Evolutionary conservation across 2,113 vertebrate species (phyloP).

Genomic region (Saccopteryx leptura): DNA sequence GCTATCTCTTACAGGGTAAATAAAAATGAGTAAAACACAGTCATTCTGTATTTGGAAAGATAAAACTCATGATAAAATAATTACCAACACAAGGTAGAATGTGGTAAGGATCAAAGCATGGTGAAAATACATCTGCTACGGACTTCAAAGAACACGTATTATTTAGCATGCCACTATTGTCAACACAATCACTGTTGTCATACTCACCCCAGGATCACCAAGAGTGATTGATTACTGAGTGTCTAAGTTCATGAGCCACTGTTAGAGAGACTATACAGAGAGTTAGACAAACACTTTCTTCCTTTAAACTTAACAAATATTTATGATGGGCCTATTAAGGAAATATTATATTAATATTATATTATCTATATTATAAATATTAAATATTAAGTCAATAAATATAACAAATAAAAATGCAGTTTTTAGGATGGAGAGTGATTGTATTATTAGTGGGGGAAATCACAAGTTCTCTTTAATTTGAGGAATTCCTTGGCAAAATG

Average conservation of each 20-base stretch:
- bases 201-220: not conserved
- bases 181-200: not conserved
- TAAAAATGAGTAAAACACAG: slow-evolving; percentile 16
- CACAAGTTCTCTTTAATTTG: not conserved
- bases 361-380: not conserved
- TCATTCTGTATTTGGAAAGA: slow-evolving; percentile 28
- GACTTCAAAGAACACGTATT: slow-evolving; percentile 15
- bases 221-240: not conserved
- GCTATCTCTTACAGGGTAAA: slow-evolving; percentile 19
- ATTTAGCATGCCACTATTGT: not conserved
- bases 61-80: slow-evolving; percentile 33
- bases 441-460: not conserved
- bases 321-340: not conserved
- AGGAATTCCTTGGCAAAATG: not conserved
- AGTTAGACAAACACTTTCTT: not conserved
- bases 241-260: not conserved
- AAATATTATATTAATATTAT: not conserved
- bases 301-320: not conserved
- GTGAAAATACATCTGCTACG: not conserved
- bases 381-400: slow-evolving; percentile 23
- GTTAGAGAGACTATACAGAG: not conserved
- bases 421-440: not conserved
- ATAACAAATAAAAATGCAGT: not conserved
- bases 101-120: not conserved
- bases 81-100: not conserved